Base-by-base conservation (phyloP, 2,888 invertebrate genomes). In the Trachelus troglodyta region DNA sequence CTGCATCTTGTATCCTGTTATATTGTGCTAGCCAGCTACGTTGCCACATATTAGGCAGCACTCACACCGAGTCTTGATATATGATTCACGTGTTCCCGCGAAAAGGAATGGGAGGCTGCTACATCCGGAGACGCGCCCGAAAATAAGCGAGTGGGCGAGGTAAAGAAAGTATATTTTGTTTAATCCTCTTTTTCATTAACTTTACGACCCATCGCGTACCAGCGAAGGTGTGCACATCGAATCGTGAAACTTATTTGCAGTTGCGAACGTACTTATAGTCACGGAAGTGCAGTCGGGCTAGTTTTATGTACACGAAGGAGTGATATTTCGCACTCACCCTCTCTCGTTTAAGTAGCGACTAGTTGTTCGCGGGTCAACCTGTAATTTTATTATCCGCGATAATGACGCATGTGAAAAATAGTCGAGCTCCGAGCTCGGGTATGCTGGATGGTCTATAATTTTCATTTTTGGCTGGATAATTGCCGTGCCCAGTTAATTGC, bases 401-500 rank as follows among this genome's bases (percentile, higher is more conserved):
- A 74, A n/a, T 35, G 74, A 56, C 56, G 23, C 56, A 56, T 2
- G 56, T 74, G 30, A 35, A 79, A 79, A 74, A 79, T 79, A 76
- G 77, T 79, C 69, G 76, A 79, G 69, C 74, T 79, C 76, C 34
- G 76, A 78, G 74, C n/a, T 75, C 37, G 35, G 73, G 69, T 12
- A 76, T 76, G 73, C 76, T 30, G 71, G 79, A 69, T 76, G 80
- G 82, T 84, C 87, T 89, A 87, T 89, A 89, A 90, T 89, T 89
- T 89, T 88, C 86, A 87, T 88, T 88, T 89, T 87, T 85, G 86
- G 85, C 79, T 75, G 83, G 86, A 83, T 87, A 88, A 89, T 89
- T 87, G 87, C 84, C 83, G 86, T 82, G 83, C 83, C 81, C 80
- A 80, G 83, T 86, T 90, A 89, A 89, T 90, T 88, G 87, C 85